These are phyloP conservation scores for Phania funesta DNA, from an alignment of 2,888 invertebrate genomes.

Conservation along the genomic window DNA sequence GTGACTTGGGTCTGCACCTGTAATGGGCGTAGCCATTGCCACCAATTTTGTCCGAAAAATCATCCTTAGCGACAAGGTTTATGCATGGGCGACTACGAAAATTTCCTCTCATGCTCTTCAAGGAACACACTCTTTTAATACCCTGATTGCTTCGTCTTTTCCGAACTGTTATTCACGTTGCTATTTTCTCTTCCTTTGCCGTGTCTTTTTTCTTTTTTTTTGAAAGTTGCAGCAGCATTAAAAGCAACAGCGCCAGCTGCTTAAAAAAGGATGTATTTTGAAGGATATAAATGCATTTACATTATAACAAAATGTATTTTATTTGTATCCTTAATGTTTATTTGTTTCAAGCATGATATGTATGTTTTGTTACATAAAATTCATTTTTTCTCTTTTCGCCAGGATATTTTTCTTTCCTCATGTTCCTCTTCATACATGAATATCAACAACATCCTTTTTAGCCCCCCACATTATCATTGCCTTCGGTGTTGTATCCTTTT, in stretches of 20 bases:
- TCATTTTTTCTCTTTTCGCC: conserved; percentile 8
- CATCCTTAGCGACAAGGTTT: too few relatives aligned
- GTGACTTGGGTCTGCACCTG: too few relatives aligned
- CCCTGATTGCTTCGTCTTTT: too few relatives aligned
- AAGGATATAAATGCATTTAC: conserved; percentile 77
- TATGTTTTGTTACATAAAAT: not conserved
- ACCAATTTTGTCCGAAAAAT: too few relatives aligned
- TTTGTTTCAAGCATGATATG: conserved; percentile 4
- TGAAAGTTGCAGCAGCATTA: conserved; percentile 31
- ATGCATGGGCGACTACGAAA: too few relatives aligned
- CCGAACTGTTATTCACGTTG: too few relatives aligned
- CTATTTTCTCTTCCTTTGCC: too few relatives aligned
- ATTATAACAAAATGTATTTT: conserved; percentile 69
- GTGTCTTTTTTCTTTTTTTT: not conserved
- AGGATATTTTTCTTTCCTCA: conserved; percentile 2
- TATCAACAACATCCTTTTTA: conserved; percentile 3
- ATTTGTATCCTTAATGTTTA: conserved; percentile 51
- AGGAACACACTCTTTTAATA: too few relatives aligned
- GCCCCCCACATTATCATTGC: not conserved
- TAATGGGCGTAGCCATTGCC: too few relatives aligned
- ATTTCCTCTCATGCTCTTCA: not conserved
- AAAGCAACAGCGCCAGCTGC: conserved; percentile 24
- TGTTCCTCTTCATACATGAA: conserved; percentile 27
- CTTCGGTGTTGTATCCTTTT: conserved; percentile 36
- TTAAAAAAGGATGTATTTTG: conserved; percentile 70